Evolutionary conservation across 1,140 invertebrate species (phyloP).

Genomic region (Trichogramma pretiosum): DNA sequence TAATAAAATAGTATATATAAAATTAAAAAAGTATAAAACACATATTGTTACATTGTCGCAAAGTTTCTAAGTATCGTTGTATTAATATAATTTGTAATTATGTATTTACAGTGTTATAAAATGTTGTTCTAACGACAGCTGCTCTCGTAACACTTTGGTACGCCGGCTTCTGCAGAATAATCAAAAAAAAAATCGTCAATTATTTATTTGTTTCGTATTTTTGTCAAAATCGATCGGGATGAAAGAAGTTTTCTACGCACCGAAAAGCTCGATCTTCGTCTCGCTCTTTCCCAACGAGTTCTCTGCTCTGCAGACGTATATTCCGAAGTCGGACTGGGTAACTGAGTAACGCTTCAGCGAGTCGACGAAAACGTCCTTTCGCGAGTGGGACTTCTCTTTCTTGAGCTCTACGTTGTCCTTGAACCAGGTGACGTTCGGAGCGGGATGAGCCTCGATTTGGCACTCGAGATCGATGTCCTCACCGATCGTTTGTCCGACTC

Average conservation of each 20-base stretch:
- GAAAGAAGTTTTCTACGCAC: conserved; percentile 3
- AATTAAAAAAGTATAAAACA: no score
- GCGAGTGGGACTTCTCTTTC: not conserved
- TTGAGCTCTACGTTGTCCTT: not conserved
- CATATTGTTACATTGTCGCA: no score
- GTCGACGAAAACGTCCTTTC: conserved; percentile 1
- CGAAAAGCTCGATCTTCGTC: conserved; percentile 14
- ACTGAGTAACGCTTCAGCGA: not conserved
- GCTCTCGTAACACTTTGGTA: no score
- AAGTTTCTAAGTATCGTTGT: no score
- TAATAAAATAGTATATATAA: no score
- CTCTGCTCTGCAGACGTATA: conserved; percentile 9
- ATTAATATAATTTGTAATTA: no score
- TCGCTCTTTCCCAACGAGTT: conserved; percentile 4
- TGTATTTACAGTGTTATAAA: no score
- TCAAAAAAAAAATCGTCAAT: no score
- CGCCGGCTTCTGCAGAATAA: no score
- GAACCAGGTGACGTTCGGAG: conserved; percentile 3
- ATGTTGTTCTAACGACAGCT: no score
- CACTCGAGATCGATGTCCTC: conserved; percentile 9
- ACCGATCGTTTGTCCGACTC: conserved; percentile 8
- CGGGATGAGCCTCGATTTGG: conserved; percentile 7
- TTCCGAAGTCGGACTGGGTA: not conserved
- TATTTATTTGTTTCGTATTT: not conserved
- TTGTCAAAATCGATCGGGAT: not conserved